Percentiles rank a stretch among this genome's conserved stretches.
Evolutionary conservation across 2,888 invertebrate species (phyloP).

Genomic region (Orthonychiurus folsomi): DNA sequence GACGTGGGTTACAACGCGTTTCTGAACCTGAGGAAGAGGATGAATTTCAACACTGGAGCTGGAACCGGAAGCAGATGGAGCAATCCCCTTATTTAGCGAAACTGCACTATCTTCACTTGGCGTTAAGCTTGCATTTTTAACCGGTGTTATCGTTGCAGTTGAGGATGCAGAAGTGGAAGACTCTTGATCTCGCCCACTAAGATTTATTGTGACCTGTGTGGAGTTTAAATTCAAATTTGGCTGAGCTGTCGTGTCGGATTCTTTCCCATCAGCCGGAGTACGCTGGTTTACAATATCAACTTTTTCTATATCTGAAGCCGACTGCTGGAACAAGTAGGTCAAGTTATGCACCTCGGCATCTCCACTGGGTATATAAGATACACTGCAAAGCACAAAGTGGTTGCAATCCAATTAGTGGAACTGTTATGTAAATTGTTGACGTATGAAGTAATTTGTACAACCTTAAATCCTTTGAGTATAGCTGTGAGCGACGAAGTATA

Average conservation of each 20-base stretch:
- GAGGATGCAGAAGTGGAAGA: conserved; percentile 13
- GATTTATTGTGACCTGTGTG: not conserved
- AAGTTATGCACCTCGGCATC: conserved; percentile 49
- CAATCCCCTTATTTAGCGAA: conserved; percentile 25
- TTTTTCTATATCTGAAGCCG: conserved; percentile 21
- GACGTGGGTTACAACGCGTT: conserved; percentile 40
- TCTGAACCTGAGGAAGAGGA: conserved; percentile 37
- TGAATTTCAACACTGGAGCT: conserved; percentile 13
- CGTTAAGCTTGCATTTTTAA: not conserved
- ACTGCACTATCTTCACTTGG: conserved; percentile 29
- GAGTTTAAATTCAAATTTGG: not conserved
- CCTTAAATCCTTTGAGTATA: conserved; percentile 53
- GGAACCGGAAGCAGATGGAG: conserved; percentile 15
- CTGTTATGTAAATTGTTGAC: not conserved
- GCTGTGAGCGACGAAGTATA: conserved; percentile 51
- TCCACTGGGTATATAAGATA: conserved; percentile 51
- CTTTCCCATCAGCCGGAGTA: conserved; percentile 40
- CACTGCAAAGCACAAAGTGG: conserved; percentile 44
- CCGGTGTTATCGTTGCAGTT: conserved; percentile 18
- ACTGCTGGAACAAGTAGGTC: conserved; percentile 38
- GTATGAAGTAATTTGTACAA: conserved; percentile 40
- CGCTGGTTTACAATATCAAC: conserved; percentile 7
- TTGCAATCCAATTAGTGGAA: not conserved
- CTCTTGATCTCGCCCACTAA: conserved; percentile 9
- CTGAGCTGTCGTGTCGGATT: conserved; percentile 23